Evolutionary conservation across 1,140 invertebrate genomes (phyloP), one percentile per base, ranked within the genome.

Genomic region (Galendromus occidentalis): DNA sequence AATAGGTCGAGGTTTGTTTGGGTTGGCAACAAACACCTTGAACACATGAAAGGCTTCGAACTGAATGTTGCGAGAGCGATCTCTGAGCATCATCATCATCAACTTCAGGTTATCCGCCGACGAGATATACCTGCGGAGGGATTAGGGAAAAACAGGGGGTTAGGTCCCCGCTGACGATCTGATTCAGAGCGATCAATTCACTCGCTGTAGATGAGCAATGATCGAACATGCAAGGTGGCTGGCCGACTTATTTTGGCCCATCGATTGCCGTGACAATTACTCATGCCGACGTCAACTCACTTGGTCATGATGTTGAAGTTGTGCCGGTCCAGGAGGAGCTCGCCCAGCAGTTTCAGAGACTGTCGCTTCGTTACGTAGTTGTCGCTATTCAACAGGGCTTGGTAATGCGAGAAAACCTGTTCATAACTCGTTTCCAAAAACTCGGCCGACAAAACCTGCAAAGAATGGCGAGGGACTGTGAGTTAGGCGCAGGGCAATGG

Each of bases 11-110:
- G 96, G 94, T 80, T 99, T 99, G 79, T 98, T 98, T 66, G 96
- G 95, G 82, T 99, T 99, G 67, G 96, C 96, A 72, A 99, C 95
- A 82, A 99, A 99, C 72, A 98, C 91, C 85, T 99, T 99, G 80
- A 99, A 99, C 72, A 99, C 96, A 78, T 99, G 96, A 82, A 99
- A 99, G 77, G 95, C 96, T 82, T 99, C 96, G 81, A 99, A 99
- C 78, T 98, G 95, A 74, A 99, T 99, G 80, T 98, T 98, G 71
- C 91, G 84, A 71, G 92, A 96, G 76, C 96, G 94, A 76, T 98
- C 94, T 80, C 94, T 93, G 69, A 99, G 81, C 93, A 99, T 96
- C 76, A 96, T 98, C 96, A 99, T 99, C 95, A 99, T 98, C 67
- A 98, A 81, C 76, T 98, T 99, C 55, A 99, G 82, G 81, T 99